Base-by-base conservation (phyloP, 2,113 vertebrate species). In the Platysternon megacephalum region DNA sequence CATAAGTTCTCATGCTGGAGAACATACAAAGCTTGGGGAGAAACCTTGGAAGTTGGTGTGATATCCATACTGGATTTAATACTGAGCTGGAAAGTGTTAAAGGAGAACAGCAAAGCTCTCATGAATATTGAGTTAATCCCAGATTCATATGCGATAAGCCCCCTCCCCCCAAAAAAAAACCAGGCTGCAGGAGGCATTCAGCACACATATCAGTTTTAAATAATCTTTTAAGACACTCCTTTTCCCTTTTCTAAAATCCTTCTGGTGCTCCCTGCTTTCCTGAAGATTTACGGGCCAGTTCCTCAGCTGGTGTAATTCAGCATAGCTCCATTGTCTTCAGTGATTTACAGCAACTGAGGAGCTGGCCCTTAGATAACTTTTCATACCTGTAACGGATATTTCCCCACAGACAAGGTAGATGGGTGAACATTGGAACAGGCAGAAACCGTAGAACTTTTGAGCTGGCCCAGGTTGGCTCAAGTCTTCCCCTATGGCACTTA, bases 1-100 rank as follows among this genome's bases (percentile, higher is more conserved):
- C 93, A 82, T 42, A 97, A 97, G 96, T 97, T 89, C 65, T 86
- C 21, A 49, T 26, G 6, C 82, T 93, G 91, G 84, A 91, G 76
- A 94, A 97, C 96, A 97, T 95, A 82, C 87, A 96, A 68, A 97
- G 92, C 95, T 97, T 94, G 94, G 91, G 22, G 87, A 95, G 89
- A 93, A 97, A 95, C 12, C 5, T 83, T 95, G 87, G 82, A 96
- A 97, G 97, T 91, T 97, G 85, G 87, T 44, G 72, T 26, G 12
- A 76, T 11, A 42, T 24, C 21, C 39, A 14, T 76, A 24, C 22
- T 26, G 22, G 72, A 76, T 44, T 44, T 76, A 78, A 44, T 12
- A 49, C 49, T 86, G 79, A 95, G 82, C 83, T 96, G 93, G 85
- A 48, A 96, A 95, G 93, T 91, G 92, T 96, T 97, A 91, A 0